Conservation (phyloP, 2,888 invertebrate species). For the Erannis defoliaria region DNA sequence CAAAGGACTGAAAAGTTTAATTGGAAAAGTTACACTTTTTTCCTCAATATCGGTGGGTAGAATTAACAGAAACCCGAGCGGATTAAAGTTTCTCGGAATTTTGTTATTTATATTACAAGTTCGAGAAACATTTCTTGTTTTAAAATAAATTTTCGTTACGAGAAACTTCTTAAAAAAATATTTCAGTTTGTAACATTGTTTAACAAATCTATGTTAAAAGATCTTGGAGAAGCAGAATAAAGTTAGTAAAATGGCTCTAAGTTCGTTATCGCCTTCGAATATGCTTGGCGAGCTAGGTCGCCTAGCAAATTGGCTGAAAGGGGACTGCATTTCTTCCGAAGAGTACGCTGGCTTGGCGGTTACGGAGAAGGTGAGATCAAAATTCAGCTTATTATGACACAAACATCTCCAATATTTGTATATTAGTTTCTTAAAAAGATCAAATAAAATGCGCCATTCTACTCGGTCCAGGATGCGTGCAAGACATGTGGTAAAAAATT, state of each 20-base stretch:
- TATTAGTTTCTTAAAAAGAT: no score
- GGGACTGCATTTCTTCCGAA: conserved; percentile 74
- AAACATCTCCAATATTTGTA: no score
- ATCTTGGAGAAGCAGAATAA: conserved; percentile 7
- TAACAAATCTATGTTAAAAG: conserved; percentile 1
- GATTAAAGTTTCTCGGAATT: conserved; percentile 7
- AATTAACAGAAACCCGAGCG: not conserved
- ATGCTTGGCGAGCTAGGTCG: conserved; percentile 80
- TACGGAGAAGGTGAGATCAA: conserved; percentile 75
- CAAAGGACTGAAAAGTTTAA: conserved; percentile 39
- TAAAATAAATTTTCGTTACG: not conserved
- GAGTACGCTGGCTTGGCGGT: conserved; percentile 77
- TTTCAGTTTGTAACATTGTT: not conserved
- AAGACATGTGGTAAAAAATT: no score
- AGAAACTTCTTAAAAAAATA: not conserved
- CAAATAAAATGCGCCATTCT: no score
- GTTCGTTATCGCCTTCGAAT: conserved; percentile 73
- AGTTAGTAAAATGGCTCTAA: conserved; percentile 67
- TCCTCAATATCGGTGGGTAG: conserved; percentile 1
- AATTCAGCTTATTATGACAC: no score
- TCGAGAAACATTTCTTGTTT: conserved; percentile 1
- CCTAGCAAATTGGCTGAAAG: conserved; percentile 78
- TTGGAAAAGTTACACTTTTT: conserved; percentile 31
- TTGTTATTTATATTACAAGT: conserved; percentile 8
- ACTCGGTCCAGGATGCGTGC: no score